Evolutionary conservation across 2,888 invertebrate genomes (phyloP).

Genomic region (Tetranychus truncatus): DNA sequence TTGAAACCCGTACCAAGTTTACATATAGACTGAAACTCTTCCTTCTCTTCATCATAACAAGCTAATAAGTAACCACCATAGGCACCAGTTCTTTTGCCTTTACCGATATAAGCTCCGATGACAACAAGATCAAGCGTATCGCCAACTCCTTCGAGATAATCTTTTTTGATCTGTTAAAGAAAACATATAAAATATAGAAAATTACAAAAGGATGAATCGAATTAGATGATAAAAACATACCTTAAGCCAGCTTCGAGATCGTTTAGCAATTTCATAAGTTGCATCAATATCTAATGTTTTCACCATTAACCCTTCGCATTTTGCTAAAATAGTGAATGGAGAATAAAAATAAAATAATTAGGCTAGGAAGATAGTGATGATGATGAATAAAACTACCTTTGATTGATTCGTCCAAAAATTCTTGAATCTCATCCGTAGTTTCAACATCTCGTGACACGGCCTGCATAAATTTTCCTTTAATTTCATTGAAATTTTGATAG

Average conservation of each 20-base stretch:
- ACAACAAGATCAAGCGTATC: constrained; percentile 91
- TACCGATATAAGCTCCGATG: constrained; percentile 78
- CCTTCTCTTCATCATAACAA: constrained; percentile 69
- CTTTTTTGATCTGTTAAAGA: constrained; percentile 56
- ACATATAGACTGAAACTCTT: constrained; percentile 79
- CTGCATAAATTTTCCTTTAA: constrained; percentile 63
- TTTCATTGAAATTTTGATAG: constrained; percentile 46
- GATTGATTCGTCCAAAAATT: constrained; percentile 79
- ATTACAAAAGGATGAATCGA: background rate
- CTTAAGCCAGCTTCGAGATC: constrained; percentile 83
- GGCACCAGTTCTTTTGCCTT: constrained; percentile 73
- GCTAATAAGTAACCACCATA: constrained; percentile 91
- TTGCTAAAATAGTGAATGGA: constrained; percentile 32
- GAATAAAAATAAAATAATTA: constrained; percentile 10
- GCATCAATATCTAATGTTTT: constrained; percentile 70
- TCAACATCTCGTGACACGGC: constrained; percentile 63
- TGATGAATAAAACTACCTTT: constrained; percentile 42
- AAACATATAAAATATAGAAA: constrained; percentile 5
- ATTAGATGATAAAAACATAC: constrained; percentile 17
- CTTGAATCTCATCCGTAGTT: constrained; percentile 74
- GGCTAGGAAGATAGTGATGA: constrained; percentile 9
- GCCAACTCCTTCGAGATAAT: constrained; percentile 87
- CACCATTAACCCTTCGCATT: constrained; percentile 97
- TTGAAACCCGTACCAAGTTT: constrained; percentile 87
- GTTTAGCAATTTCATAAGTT: constrained; percentile 87